Base-by-base conservation (phyloP, 2,113 vertebrate species). In the Monopterus albus region DNA sequence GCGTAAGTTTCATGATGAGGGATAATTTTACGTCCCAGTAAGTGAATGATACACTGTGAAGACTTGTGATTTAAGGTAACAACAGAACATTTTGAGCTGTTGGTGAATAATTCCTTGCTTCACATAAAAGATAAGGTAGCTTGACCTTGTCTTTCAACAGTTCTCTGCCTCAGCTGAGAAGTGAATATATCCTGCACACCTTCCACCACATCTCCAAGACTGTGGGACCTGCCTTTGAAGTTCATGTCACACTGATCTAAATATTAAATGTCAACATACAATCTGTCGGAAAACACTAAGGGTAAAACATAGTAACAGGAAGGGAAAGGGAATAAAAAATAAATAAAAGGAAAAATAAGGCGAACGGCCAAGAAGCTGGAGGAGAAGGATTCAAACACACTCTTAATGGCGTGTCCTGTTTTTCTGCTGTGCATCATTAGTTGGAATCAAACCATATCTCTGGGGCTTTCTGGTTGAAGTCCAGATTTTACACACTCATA, bases 391-490 rank as follows among this genome's bases (percentile, higher is more conserved):
- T 86, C 50, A 85, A 81, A 77, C 64, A 17, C 46, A 57, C 61
- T 79, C 70, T 76, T 89, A 83, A 89, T 69, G 73, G 33, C 61
- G 36, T 85, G 81, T 91, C 85, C 77, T 89, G 84, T 78, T 88
- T 90, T 83, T 80, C 49, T 74, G 70, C n/a, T 38, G 57, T 71
- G 74, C 78, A 87, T 87, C 90, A 87, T 81, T 81, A 80, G 75
- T 87, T 88, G 84, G 86, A 91, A 81, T 84, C 62, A 12, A 75
- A 88, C 70, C 69, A 72, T 43, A 72, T 88, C 84, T 68, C 74
- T 53, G 62, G 79, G 84, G 79, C 75, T 78, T 87, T 83, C 87
- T 87, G 86, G 83, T 89, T 87, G 38, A 86, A 81, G 82, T 86
- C 74, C 69, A 83, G 75, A 76, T 89, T 72, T 81, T 68, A 65